Conservation (phyloP, 92 coral and sea anemone species). For the Galaxea fascicularis region DNA sequence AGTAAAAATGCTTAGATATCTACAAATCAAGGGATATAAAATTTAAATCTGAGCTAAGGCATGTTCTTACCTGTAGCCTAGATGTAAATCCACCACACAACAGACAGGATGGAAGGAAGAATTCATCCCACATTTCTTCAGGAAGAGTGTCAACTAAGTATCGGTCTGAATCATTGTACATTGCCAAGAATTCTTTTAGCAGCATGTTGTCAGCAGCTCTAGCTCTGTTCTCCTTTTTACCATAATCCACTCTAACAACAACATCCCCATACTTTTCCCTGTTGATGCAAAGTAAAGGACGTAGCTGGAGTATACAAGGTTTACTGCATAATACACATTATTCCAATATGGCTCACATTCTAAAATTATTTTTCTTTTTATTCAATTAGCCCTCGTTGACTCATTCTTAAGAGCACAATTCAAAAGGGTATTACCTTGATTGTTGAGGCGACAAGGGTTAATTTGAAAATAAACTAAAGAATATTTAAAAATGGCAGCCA, state of each 20-base stretch:
- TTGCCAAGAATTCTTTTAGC: constrained; percentile 70
- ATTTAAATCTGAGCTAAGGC: too few species aligned
- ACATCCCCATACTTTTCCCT: constrained; percentile 81
- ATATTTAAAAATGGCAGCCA: too few species aligned
- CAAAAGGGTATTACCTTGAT: too few species aligned
- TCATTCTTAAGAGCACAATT: too few species aligned
- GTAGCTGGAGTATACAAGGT: not conserved
- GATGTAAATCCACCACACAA: constrained; percentile 95
- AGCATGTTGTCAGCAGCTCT: constrained; percentile 88
- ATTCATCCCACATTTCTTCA: constrained; percentile 81
- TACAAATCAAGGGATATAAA: not conserved
- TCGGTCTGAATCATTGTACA: constrained; percentile 85
- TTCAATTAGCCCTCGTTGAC: too few species aligned
- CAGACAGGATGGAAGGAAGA: constrained; percentile 79
- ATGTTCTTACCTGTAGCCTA: constrained; percentile 72
- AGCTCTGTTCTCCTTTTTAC: constrained; percentile 92
- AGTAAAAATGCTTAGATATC: too few species aligned
- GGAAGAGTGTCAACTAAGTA: constrained; percentile 91
- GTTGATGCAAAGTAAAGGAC: not conserved
- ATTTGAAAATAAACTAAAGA: too few species aligned
- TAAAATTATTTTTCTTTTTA: too few species aligned
- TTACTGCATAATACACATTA: too few species aligned
- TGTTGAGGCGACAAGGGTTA: too few species aligned
- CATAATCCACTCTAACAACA: constrained; percentile 86
- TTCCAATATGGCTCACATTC: too few species aligned